Evolutionary conservation across 2,797 vertebrate species (phyloP), one percentile per base, ranked within the genome.

Genomic region (Crocodylus rhombifer): DNA sequence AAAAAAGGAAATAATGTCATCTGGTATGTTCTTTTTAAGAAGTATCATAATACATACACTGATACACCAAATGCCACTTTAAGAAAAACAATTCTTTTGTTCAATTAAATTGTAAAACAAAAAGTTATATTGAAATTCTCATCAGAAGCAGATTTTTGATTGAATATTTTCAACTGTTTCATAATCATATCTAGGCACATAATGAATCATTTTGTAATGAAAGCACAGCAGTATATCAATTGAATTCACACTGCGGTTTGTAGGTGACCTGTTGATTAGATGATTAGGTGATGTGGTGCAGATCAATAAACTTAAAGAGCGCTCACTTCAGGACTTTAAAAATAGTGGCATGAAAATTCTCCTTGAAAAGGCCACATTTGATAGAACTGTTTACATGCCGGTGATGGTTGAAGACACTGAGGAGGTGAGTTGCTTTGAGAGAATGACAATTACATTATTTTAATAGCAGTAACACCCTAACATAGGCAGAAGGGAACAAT

Each of bases 1-100:
- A 65, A 91, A 86, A 97, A 87, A 94, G 69, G 95, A 96, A 96
- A 90, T 81, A 93, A 17, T 94, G 91, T 92, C 18, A 97, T 64
- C 14, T 57, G 15, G 84, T 58, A 64, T 5, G 74, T 74, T 42
- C 18, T 51, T 73, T 74, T 93, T 93, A 80, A 88, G 63, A 77
- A 87, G 74, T 13, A 93, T 25, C 33, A 86, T 51, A 51, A 51
- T 2, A 82, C 91, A 83, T 69, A 9, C 14, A 86, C 62, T 87
- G 16, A 90, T 51, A 84, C 0, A 3, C 77, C 77, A 81, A 92
- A 91, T 88, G 25, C n/a, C 73, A 91, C 23, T 51, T 58, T 64
- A 18, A 74, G 33, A 30, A 85, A 84, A 71, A 82, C 26, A 25
- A 3, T 13, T 5, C 2, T 1, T 0, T 61, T 86, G 86, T 95